Conservation (phyloP, 2,888 invertebrate species). For the Drosophila flavopinicola region DNA sequence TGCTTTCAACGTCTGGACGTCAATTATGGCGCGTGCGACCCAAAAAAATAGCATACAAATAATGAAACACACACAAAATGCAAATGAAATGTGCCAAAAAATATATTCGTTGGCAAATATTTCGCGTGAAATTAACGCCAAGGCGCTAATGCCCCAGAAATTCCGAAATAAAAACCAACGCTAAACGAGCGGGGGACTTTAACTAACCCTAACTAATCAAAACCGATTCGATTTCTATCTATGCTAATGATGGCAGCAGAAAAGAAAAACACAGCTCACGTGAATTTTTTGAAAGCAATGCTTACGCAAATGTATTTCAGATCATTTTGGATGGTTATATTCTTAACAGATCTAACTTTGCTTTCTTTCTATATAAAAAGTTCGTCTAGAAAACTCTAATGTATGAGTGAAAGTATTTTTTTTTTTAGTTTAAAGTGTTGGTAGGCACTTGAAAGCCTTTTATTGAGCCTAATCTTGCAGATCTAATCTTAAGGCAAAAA, state of each 20-base stretch:
- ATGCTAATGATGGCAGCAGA: constrained; percentile 42
- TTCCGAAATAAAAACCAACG: constrained; percentile 13
- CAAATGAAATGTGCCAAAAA: constrained; percentile 27
- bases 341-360: background rate
- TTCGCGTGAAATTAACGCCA: constrained; percentile 50
- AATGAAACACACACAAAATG: background rate
- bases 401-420: no score
- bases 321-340: constrained; percentile 17
- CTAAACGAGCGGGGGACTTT: constrained; percentile 15
- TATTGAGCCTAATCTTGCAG: no score
- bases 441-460: no score
- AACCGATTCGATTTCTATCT: constrained; percentile 23
- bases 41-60: constrained; percentile 28
- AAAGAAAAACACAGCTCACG: constrained; percentile 33
- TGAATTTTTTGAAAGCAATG: no score
- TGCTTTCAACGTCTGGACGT: constrained; percentile 12
- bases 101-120: constrained; percentile 35
- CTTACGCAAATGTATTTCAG: background rate
- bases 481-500: no score
- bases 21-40: constrained; percentile 43
- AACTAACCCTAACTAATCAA: constrained; percentile 45
- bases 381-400: no score
- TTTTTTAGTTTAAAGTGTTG: no score
- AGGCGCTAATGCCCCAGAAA: constrained; percentile 44
- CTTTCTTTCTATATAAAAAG: no score